Percentiles rank a stretch among this genome's conserved stretches.
These are phyloP conservation scores for Salvator merianae DNA, from an alignment of 2,113 vertebrate species.

Conservation along the genomic window DNA sequence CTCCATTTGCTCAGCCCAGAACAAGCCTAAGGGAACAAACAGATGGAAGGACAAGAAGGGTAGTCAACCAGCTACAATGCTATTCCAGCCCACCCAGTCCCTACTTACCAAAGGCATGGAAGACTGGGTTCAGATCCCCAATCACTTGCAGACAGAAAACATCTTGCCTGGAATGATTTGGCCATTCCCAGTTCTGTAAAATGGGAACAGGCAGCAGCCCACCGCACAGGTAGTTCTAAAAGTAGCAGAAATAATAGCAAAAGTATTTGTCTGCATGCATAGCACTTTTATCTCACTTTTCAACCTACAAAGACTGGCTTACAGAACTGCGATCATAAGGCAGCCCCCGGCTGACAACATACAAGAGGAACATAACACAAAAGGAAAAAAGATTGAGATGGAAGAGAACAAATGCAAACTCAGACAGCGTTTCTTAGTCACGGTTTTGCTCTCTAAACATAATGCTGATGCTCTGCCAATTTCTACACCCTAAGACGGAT, in stretches of 20 bases:
- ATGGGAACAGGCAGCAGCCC: neutral
- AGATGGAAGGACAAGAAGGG: constrained; percentile 21
- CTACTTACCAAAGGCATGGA: neutral
- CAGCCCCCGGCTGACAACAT: too few species aligned
- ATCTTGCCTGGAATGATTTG: neutral
- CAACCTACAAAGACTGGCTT: too few species aligned
- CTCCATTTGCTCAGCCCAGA: constrained; percentile 7
- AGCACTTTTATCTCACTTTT: too few species aligned
- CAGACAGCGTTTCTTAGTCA: too few species aligned
- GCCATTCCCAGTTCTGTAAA: neutral
- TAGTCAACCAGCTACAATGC: constrained; percentile 1
- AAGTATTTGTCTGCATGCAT: neutral
- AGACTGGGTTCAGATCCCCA: neutral
- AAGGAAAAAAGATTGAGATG: too few species aligned
- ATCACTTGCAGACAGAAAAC: neutral
- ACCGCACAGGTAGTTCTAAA: neutral
- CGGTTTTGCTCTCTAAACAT: neutral
- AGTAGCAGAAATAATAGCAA: neutral
- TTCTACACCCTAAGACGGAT: neutral
- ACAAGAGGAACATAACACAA: too few species aligned
- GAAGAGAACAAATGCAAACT: too few species aligned
- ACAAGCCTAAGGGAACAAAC: neutral
- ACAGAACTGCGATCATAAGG: too few species aligned
- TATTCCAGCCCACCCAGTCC: neutral
- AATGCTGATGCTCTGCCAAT: neutral